Base-by-base conservation (phyloP, 2,113 vertebrate genomes). In the Alligator sinensis region DNA sequence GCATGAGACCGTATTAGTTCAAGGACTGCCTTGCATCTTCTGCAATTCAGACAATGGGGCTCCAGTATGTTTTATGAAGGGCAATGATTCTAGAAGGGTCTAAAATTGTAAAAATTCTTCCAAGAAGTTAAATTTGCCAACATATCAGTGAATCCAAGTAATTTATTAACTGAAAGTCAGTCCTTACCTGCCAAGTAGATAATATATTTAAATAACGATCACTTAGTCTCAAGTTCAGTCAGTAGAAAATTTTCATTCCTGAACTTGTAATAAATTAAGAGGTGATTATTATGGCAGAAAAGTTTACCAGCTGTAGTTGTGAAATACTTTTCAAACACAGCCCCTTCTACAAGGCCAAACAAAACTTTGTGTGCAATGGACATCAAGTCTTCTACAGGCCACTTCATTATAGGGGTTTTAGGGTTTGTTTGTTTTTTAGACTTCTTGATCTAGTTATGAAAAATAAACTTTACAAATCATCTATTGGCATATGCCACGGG, bases 171-270 rank as follows among this genome's bases (percentile, higher is more conserved):
- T 57, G 61, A 96, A 84, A 47, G 74, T 16, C 9, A 80, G 55
- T 62, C 28, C 27, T 80, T 83, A 47, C 76, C 54, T 81, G 58
- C 86, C 76, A 90, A 86, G 83, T 60, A 66, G 15, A 85, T 77
- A 16, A 25, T 54, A 77, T 38, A 54, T 22, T 54, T 22, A 30
- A 12, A 60, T 28, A 57, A 79, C n/a, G 11, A 28, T 89, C 85
- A 70, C 86, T 94, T 91, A 87, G 61, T 63, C n/a, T 47, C 87
- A 72, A 24, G 86, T 91, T 79, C 72, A 90, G 34, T 74, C 66
- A 93, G 57, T 0, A 63, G 79, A 90, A 95, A 59, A 6, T 54
- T 88, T 4, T 25, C 88, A n/a, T 70, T 90, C 82, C 58, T 60
- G 38, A 66, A 63, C 34, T 28, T 91, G 79, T 22, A 87, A 82